A percentile compares a stretch with the other conserved stretches of the same genome.
Conservation (phyloP, 2,113 vertebrate species). For the Caloenas nicobarica region DNA sequence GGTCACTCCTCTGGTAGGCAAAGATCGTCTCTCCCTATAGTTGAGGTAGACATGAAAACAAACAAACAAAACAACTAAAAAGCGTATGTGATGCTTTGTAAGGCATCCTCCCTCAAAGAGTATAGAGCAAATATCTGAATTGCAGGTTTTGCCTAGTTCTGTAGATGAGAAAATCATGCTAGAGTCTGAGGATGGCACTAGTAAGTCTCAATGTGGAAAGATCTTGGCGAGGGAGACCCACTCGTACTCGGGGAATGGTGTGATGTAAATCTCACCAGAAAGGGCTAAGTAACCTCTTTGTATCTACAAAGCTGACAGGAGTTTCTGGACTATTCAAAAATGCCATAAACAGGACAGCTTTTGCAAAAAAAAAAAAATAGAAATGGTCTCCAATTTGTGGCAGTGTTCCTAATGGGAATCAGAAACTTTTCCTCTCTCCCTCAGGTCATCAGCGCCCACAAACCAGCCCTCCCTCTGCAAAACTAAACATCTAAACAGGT, state of each 20-base stretch:
- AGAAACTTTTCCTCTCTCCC: neutral
- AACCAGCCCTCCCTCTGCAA: too few species aligned
- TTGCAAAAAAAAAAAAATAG: neutral
- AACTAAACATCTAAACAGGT: neutral
- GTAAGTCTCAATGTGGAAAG: neutral
- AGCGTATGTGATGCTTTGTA: neutral
- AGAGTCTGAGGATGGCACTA: neutral
- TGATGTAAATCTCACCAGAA: neutral
- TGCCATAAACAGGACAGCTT: neutral
- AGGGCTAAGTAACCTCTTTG: neutral
- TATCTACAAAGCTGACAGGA: neutral
- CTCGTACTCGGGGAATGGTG: neutral
- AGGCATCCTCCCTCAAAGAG: neutral
- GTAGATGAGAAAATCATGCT: neutral
- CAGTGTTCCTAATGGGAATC: neutral
- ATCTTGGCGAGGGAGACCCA: neutral
- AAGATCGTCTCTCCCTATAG: neutral
- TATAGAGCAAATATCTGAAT: rapidly evolving
- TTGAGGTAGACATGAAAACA: neutral
- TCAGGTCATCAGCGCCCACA: too few species aligned
- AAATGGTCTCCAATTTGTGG: neutral
- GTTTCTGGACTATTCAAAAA: neutral
- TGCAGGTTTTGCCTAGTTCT: neutral
- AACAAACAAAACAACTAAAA: neutral
- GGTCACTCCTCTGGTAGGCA: neutral